Base-by-base conservation (phyloP, 2,888 invertebrate species). In the Euplagia quadripunctaria region DNA sequence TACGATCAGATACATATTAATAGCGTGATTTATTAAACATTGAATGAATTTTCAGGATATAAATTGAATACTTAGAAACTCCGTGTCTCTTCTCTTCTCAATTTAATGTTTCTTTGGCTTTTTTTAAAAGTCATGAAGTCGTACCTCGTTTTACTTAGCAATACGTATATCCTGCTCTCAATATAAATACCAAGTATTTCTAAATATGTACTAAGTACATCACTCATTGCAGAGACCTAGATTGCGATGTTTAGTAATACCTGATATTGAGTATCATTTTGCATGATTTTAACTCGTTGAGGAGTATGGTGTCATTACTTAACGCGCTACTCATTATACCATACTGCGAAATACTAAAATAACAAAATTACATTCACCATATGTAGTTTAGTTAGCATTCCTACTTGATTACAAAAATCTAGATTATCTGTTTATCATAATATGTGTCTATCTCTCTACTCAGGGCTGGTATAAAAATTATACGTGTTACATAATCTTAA, bases 241-340 rank as follows among this genome's bases (percentile, higher is more conserved):
- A 31, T 49, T 66, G 31, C 65, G 9, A 31, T 66, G 49, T 49
- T 63, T 70, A 52, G 70, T 70, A 70, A 64, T 66, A 66, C 65
- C 65, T 49, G 65, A 49, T 49, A 66, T 66, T 49, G 65, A 65
- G 65, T 42, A 42, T 41, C 52, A n/a, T 68, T 55, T 55, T 66
- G 68, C 52, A 68, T 52, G 55, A 68, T 55, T n/a, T 52, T 55
- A 42, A 68, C 68, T 52, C 41, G 31, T 31, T 31, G 42, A 52
- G 11, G 41, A n/a, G 41, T 64, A 11, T 64, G 43, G 64, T 68
- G n/a, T 68, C 52, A 67, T 55, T 68, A 68, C 52, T 42, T 68
- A 68, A 42, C 52, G n/a, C n/a, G 55, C 52, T 12, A 68, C 52
- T 51, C 51, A 42, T 67, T 67, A 51, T 31, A 51, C 41, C 12